Evolutionary conservation across 2,888 invertebrate genomes (phyloP), one percentile per base, ranked within the genome.

Genomic region (Drosophila helvetica): DNA sequence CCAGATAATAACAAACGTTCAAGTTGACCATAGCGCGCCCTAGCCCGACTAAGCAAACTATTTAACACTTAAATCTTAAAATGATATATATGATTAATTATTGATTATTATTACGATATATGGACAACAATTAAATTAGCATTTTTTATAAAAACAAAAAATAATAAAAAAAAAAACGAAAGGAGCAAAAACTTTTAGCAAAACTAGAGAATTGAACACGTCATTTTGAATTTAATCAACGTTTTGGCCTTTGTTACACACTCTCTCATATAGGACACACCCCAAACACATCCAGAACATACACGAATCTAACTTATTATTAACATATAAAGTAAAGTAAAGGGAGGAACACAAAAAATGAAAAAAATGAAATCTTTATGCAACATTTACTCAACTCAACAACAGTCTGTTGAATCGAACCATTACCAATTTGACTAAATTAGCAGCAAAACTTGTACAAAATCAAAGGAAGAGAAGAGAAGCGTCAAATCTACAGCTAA

Each of bases 401-500:
- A 48, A 46, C 58, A 25, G 66, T 79, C 66, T 74, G 79, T 83
- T 83, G 72, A 78, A 71, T 64, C 51, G 62, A 80, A 70, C 70
- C 65, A 62, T 83, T 65, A 67, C 61, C 46, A 71, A 76, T 76
- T 71, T 83, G 62, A 67, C 61, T 45, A 71, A 74, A 76, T 71
- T 55, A 65, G 76, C 62, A 72, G 62, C 66, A 66, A 63, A 75
- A 60, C 76, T 79, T 82, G 81, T 83, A 88, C 83, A 88, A 82
- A 80, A 52, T 51, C 48, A 45, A 18, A 50, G 61, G 62, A 75
- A 70, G 86, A 7, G 25, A 1, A 25, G 25, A 86, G 77, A 79
- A 76, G 80, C 80, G 90, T 89, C 90, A 79, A 86, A 82, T 89
- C 91, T 91, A 91, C 91, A 91, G 91, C 91, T 91, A 91, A 90